Evolutionary conservation across 2,113 vertebrate species (phyloP), one percentile per base, ranked within the genome.

Genomic region (Varanus komodoensis): DNA sequence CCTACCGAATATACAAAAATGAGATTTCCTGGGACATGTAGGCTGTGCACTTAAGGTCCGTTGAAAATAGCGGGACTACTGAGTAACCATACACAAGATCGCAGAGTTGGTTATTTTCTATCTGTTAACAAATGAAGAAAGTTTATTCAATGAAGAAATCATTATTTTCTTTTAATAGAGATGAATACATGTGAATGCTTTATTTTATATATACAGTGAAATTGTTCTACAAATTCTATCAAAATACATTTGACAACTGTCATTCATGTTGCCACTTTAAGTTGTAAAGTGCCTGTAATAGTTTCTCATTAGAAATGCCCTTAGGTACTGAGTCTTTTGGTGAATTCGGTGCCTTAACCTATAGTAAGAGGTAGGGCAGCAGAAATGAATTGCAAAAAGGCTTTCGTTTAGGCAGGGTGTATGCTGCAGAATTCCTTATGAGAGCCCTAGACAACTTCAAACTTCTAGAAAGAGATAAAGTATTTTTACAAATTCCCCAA

Each of bases 141-240:
- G 91, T 2, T 88, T 54, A n/a, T n/a, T n/a, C n/a, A n/a, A n/a
- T n/a, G n/a, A 90, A 57, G 89, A 90, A 93, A 92, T 87, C 89
- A 88, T 3, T 88, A 11, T 50, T 84, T 44, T 2, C 34, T n/a
- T 82, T 90, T 44, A 83, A 25, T 82, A 64, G 78, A 54, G 38
- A 85, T 91, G 85, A 92, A 67, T 64, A 87, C 87, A 80, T 69
- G 17, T 68, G 78, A n/a, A 8, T 90, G 25, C 57, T 69, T 82
- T 8, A 1, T 75, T 14, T 54, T 12, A 9, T 85, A 54, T 75
- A 52, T 0, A 0, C 54, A 32, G 0, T 48, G 3, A 38, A 50
- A 69, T 90, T 91, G 38, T 87, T 79, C 75, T 15, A 2, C 2
- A 85, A 88, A 93, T 44, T 11, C 32, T 78, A 4, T 4, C n/a